A percentile compares a stretch with the other conserved stretches of the same genome.
Conservation (phyloP, 2,888 invertebrate genomes). For the Halocaridina rubra region DNA sequence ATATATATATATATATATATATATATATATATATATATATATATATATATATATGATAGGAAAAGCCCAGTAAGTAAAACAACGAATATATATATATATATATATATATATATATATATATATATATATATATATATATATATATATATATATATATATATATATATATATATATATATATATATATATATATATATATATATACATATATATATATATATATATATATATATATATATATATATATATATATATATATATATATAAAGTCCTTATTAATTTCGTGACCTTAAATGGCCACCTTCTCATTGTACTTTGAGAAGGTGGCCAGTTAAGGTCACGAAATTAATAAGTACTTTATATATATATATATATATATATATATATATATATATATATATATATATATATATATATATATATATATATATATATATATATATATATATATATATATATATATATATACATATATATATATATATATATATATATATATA, state of each 20-base stretch:
- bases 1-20: no score
- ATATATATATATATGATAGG: no score
- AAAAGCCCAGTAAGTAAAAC: no score
- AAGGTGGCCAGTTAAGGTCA: no score
- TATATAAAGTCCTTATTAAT: neutral
- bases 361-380: neutral
- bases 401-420: neutral
- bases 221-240: slow-evolving; percentile 17
- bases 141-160: slow-evolving; percentile 1
- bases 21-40: no score
- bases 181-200: slow-evolving; percentile 4
- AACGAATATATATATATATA: no score
- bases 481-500: slow-evolving; percentile 4
- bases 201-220: slow-evolving; percentile 22
- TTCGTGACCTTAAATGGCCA: no score
- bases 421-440: neutral
- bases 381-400: neutral
- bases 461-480: slow-evolving; percentile 21
- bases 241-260: neutral
- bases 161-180: neutral
- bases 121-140: neutral
- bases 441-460: slow-evolving; percentile 21
- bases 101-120: neutral
- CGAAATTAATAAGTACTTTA: no score
- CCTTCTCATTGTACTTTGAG: no score